Evolutionary conservation across 2,113 vertebrate genomes (phyloP).

Genomic region (Helogale parvula): DNA sequence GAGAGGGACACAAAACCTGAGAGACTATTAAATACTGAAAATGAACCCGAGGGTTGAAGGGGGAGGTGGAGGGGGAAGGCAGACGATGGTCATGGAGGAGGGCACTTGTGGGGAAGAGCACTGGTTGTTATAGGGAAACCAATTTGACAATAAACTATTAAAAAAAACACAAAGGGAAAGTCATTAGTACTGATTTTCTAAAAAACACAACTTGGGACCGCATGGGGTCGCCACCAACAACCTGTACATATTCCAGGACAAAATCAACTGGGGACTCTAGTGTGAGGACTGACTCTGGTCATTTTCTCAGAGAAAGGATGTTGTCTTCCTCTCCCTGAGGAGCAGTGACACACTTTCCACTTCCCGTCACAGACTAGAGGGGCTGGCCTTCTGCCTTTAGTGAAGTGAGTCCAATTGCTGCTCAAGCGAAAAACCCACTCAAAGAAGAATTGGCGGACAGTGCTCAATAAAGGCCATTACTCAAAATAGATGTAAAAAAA

Average conservation of each 20-base stretch:
- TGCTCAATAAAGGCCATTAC: background rate
- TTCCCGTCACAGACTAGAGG: background rate
- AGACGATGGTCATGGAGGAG: too few species aligned
- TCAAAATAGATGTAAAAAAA: background rate
- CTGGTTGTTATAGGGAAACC: too few species aligned
- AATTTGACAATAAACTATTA: too few species aligned
- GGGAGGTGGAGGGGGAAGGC: too few species aligned
- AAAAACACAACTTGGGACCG: background rate
- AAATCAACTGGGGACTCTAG: background rate
- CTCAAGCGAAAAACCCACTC: background rate
- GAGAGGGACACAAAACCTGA: too few species aligned
- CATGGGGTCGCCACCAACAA: background rate
- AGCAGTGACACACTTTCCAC: background rate
- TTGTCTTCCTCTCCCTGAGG: background rate
- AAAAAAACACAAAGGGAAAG: conserved; percentile 1
- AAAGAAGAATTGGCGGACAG: background rate
- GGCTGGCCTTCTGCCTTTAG: background rate
- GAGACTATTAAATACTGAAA: too few species aligned
- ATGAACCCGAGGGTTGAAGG: too few species aligned
- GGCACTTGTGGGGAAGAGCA: too few species aligned
- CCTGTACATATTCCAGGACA: background rate
- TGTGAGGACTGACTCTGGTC: background rate
- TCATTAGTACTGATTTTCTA: background rate
- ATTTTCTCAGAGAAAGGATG: background rate
- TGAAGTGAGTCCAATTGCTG: background rate